Evolutionary conservation across 2,888 invertebrate genomes (phyloP), one percentile per base, ranked within the genome.

Genomic region (Tinea trinotella): DNA sequence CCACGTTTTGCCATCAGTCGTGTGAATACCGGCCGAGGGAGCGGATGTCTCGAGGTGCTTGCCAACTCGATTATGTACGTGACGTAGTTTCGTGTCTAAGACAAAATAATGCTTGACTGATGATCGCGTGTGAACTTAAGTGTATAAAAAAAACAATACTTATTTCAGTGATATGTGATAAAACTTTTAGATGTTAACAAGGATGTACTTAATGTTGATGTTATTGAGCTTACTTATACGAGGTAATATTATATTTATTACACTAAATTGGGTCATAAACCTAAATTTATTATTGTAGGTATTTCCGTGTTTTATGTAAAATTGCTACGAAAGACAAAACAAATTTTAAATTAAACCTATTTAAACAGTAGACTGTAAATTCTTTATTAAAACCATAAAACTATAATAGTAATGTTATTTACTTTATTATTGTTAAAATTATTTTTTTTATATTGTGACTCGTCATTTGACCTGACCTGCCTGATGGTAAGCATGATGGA

Each of bases 151-250:
- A 46, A 19, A 1, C 9, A 10, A 10, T 12, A 13, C 12, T 24
- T 50, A 24, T 52, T 52, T 36, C 15, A 35, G 79, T 81, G 78
- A 68, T 69, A 74, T 73, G 81, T 79, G 76, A 76, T 72, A 70
- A 67, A 70, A 76, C 70, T 67, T 67, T 70, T 66, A 66, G 62
- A 48, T 66, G 68, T 67, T 68, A 62, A 66, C 67, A 69, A 82
- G 81, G 81, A 84, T 84, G 83, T 77, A 78, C 73, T 64, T 81
- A 69, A 65, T 75, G 67, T 68, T 80, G 61, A 68, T 68, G 60
- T 65, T 80, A 60, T 60, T 82, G 64, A 74, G 75, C 68, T 73
- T 84, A 65, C 71, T 83, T 64, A 67, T 82, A 62, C 76, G 78
- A 80, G 83, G 82, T 82, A 79, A 60, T 40, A 4, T 40, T 40